phyloP scores from a whole-genome alignment of 64 coral and sea anemone genomes.

The Dendronephthya gigantea region DNA sequence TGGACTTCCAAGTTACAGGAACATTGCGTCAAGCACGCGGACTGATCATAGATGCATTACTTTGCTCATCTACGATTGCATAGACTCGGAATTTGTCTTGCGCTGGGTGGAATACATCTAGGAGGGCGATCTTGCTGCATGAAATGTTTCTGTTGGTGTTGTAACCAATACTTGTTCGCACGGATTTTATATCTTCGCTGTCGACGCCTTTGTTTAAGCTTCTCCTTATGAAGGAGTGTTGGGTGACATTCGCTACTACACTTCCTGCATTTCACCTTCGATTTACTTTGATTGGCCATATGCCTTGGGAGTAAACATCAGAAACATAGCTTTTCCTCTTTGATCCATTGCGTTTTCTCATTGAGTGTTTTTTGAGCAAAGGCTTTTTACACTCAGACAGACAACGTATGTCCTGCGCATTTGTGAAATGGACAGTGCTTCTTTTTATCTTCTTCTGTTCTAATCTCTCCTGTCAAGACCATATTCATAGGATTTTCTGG shows the following conservation, averaged over 20 bases:
- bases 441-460: not conserved
- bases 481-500: not conserved
- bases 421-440: not conserved
- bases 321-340: not conserved
- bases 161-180: not conserved
- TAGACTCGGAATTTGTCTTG: not conserved
- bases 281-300: not conserved
- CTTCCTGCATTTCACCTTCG: not conserved
- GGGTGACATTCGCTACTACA: not conserved
- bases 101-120: not conserved
- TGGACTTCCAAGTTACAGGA: too few relatives aligned
- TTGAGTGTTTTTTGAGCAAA: too few relatives aligned
- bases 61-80: too few relatives aligned
- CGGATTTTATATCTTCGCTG: not conserved
- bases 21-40: too few relatives aligned
- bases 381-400: not conserved
- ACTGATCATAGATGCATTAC: too few relatives aligned
- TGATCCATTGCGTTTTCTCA: not conserved
- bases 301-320: not conserved
- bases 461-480: not conserved
- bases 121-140: not conserved
- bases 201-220: not conserved
- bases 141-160: not conserved
- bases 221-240: not conserved
- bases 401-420: not conserved